Evolutionary conservation across 2,113 vertebrate species (phyloP).

Genomic region (Atherinomorus stipes): DNA sequence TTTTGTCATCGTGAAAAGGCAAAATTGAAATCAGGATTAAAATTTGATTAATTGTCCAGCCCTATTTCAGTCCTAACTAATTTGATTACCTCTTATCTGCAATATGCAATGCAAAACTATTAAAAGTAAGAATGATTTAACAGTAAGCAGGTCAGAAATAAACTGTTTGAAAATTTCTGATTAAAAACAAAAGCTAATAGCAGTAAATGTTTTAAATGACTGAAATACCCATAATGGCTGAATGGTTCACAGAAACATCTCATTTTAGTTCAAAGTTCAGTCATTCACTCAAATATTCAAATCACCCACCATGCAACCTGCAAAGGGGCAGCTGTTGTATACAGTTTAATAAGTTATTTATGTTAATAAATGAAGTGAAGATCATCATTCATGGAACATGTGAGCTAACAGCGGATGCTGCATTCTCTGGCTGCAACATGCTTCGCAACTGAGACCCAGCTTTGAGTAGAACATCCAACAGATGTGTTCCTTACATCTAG

Average conservation of each 20-base stretch:
- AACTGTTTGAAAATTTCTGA: neutral
- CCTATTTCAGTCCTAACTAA: too few relatives aligned
- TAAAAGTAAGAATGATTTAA: neutral
- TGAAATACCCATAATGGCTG: neutral
- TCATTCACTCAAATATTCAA: neutral
- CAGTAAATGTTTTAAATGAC: neutral
- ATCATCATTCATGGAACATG: neutral
- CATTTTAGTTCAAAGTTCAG: neutral
- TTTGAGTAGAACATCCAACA: neutral
- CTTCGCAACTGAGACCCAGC: neutral
- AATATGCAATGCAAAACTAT: neutral
- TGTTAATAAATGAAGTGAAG: neutral
- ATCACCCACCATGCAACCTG: neutral
- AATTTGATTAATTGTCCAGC: too few relatives aligned
- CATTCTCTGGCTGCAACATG: neutral
- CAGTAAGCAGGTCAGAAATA: neutral
- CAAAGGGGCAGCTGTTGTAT: neutral
- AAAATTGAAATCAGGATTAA: too few relatives aligned
- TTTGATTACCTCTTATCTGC: conserved; percentile 2
- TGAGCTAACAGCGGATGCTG: neutral
- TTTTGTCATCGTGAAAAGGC: too few relatives aligned
- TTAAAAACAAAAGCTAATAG: neutral
- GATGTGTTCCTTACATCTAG: neutral
- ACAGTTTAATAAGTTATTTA: neutral
- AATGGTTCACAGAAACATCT: too few relatives aligned